Conservation (phyloP, 2,797 vertebrate species). For the Lithobates pipiens region DNA sequence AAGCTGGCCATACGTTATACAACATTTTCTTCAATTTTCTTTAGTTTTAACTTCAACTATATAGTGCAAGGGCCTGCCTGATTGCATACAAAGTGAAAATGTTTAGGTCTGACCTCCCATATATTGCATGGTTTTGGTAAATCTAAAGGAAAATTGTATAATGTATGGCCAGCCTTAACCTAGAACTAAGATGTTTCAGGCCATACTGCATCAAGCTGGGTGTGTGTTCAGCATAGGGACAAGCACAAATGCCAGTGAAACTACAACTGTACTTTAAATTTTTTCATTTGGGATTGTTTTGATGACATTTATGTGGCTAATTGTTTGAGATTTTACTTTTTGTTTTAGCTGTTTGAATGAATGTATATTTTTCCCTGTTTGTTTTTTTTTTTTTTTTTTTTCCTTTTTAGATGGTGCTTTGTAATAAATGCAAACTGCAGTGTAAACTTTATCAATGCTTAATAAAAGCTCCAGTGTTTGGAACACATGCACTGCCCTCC, state of each 20-base stretch:
- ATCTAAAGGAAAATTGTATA: no score
- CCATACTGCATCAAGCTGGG: no score
- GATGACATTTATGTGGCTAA: not conserved
- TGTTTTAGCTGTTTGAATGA: not conserved
- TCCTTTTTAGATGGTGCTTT: conserved; percentile 13
- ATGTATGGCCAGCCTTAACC: no score
- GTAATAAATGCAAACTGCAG: conserved; percentile 13
- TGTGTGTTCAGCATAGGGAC: not conserved
- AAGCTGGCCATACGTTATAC: no score
- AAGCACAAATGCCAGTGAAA: not conserved
- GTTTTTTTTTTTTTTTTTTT: not conserved
- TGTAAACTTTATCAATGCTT: not conserved
- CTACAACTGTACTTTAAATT: not conserved
- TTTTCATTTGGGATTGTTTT: not conserved
- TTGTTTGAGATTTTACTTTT: not conserved
- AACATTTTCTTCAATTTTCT: no score
- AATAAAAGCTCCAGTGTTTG: conserved; percentile 33
- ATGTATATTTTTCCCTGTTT: conserved; percentile 5
- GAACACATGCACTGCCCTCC: not conserved
- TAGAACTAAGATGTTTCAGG: not conserved
- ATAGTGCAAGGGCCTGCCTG: no score
- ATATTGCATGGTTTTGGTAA: no score
- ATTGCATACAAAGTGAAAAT: no score
- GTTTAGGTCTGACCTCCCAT: no score
- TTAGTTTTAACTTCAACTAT: no score